Evolutionary conservation across 1,140 invertebrate species (phyloP).

Genomic region (Zaprionus camerounensis): DNA sequence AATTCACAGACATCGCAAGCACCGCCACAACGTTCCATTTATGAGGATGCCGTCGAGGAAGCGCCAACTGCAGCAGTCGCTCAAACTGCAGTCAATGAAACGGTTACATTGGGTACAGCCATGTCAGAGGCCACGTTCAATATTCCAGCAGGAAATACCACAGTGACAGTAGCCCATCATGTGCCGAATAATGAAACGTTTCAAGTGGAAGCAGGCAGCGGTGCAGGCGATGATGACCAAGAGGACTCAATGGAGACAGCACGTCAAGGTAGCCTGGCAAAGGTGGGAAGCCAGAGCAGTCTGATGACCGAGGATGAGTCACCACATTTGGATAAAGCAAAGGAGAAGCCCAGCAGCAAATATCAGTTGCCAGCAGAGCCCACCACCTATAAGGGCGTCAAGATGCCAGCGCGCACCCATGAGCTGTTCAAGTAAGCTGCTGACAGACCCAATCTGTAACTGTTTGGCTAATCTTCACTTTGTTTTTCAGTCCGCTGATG

Average conservation of each 20-base stretch:
- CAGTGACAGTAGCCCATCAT: background rate
- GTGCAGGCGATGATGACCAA: constrained; percentile 20
- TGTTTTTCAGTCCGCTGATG: constrained; percentile 85
- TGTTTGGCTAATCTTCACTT: background rate
- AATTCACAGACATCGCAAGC: constrained; percentile 38
- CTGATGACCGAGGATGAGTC: constrained; percentile 79
- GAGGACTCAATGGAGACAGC: constrained; percentile 61
- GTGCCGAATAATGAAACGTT: constrained; percentile 51
- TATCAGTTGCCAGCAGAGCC: constrained; percentile 35
- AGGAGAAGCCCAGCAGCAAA: constrained; percentile 3
- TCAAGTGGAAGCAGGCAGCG: constrained; percentile 41
- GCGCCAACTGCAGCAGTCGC: constrained; percentile 11
- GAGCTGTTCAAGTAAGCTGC: constrained; percentile 79
- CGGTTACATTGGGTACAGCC: constrained; percentile 34
- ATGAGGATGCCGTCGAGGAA: constrained; percentile 75
- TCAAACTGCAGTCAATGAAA: constrained; percentile 41
- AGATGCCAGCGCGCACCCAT: constrained; percentile 70
- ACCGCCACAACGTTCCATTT: constrained; percentile 56
- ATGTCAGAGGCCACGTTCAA: constrained; percentile 56
- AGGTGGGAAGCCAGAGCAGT: constrained; percentile 46
- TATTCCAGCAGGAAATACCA: constrained; percentile 26
- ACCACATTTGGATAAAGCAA: constrained; percentile 36
- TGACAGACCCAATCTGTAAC: too few relatives aligned
- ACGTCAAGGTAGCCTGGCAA: constrained; percentile 41
- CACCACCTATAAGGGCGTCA: constrained; percentile 51